Evolutionary conservation across 2,888 invertebrate species (phyloP).

Genomic region (Chorisops tibialis): DNA sequence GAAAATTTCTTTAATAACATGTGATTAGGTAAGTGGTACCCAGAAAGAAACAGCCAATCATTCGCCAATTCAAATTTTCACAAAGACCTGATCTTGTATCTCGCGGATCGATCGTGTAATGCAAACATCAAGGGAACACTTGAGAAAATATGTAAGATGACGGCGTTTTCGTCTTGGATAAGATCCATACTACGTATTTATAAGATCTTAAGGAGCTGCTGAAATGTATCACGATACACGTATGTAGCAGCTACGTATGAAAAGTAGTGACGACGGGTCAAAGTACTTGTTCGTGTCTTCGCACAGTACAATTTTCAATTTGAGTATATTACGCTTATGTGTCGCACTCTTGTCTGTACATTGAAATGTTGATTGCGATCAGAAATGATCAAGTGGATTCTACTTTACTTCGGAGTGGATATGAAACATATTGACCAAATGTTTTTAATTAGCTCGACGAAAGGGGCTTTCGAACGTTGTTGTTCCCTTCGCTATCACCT

Average conservation of each 20-base stretch:
- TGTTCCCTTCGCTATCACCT: no score
- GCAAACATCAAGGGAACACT: constrained; percentile 7
- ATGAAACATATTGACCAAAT: neutral
- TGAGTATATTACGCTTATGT: neutral
- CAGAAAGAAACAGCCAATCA: constrained; percentile 13
- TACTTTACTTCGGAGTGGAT: constrained; percentile 9
- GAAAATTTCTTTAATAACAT: constrained; percentile 3
- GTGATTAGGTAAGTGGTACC: constrained; percentile 15
- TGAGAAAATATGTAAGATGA: neutral
- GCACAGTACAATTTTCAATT: neutral
- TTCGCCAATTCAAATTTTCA: constrained; percentile 2
- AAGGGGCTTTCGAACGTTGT: constrained; percentile 5
- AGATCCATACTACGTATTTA: no score
- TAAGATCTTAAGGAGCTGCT: constrained; percentile 7
- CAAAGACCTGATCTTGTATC: neutral
- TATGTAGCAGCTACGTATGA: neutral
- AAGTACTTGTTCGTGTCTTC: constrained; percentile 16
- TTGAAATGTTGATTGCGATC: neutral
- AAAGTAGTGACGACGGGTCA: constrained; percentile 17
- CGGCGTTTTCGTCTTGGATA: no score
- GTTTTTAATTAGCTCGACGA: neutral
- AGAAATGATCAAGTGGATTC: constrained; percentile 4
- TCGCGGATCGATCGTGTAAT: neutral
- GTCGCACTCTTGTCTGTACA: neutral
- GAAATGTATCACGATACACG: constrained; percentile 2